Evolutionary conservation across 1,140 invertebrate genomes (phyloP).

Genomic region (Neoseiulus cucumeris): DNA sequence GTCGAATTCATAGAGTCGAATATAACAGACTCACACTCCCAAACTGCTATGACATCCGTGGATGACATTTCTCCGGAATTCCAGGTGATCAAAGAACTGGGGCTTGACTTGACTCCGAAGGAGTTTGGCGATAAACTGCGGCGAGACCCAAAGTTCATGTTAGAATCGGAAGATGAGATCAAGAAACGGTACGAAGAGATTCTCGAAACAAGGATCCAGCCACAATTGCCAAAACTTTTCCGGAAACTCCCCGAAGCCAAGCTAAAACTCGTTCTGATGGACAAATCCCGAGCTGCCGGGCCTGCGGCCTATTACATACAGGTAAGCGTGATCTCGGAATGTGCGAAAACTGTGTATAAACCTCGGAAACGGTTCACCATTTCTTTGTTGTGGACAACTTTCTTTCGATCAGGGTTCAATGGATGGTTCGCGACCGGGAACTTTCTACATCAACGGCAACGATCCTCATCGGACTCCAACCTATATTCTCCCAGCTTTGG

Average conservation of each 20-base stretch:
- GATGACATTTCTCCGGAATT: too few relatives aligned
- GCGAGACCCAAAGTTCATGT: background rate
- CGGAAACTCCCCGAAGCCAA: constrained; percentile 15
- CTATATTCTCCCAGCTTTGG: constrained; percentile 26
- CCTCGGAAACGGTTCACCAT: too few relatives aligned
- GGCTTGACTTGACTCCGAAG: background rate
- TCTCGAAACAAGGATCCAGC: background rate
- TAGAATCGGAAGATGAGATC: background rate
- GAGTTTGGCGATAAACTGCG: background rate
- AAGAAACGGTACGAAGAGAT: background rate
- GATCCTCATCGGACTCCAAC: constrained; percentile 21
- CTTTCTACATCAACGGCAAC: constrained; percentile 12
- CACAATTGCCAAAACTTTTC: constrained; percentile 12
- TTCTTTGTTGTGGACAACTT: too few relatives aligned
- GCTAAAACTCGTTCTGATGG: constrained; percentile 3
- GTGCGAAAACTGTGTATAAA: too few relatives aligned
- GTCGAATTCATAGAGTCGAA: too few relatives aligned
- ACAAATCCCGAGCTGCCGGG: background rate
- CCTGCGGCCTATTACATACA: background rate
- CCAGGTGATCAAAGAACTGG: background rate
- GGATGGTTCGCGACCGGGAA: constrained; percentile 6
- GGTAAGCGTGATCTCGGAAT: too few relatives aligned
- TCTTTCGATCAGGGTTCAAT: background rate
- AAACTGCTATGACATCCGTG: too few relatives aligned
- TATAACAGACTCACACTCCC: too few relatives aligned